Evolutionary conservation across 2,797 vertebrate species (phyloP), one percentile per base, ranked within the genome.

Genomic region (Leuciscus waleckii): DNA sequence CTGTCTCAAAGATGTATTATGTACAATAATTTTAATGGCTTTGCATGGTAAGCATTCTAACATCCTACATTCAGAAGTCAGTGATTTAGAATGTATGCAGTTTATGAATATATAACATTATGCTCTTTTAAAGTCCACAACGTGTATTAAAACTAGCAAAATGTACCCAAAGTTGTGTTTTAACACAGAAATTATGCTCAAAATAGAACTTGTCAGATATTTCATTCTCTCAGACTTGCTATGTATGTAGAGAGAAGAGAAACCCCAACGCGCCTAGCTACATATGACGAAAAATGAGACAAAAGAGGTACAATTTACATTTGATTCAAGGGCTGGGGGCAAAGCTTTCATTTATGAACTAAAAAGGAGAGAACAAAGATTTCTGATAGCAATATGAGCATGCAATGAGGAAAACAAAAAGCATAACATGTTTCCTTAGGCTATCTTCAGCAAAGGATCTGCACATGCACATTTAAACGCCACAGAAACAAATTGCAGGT

Each of bases 341-440:
- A 81, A 32, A 56, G 65, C 65, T 81, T 81, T 81, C 32, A 81
- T 56, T 69, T 69, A 54, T 67, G 14, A 70, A 56, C 46, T 54
- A 56, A 26, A 39, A 16, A 69, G 29, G 65, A 69, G 29, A 54
- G 46, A 81, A 56, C 49, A 41, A 70, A 81, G 32, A 54, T 54
- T 37, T 81, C 79, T 26, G 32, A 81, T 69, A 69, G 43, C 32
- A 0, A 68, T 23, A 16, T 37, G 46, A 51, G 29, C 43, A 23
- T 80, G 4, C 10, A 80, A 23, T 69, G 14, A 65, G 69, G 32
- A 19, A 73, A 61, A 80, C 29, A 39, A 7, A 35, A 77, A 43
- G 17, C 23, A 16, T n/a, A 17, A 69, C 19, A 35, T 29, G 4
- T 56, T 37, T 26, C 5, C 67, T 17, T 1, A 26, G 46, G 65